Percentiles rank a stretch among this genome's conserved stretches.
Evolutionary conservation across 2,113 vertebrate species (phyloP).

Genomic region (Chloebia gouldiae): DNA sequence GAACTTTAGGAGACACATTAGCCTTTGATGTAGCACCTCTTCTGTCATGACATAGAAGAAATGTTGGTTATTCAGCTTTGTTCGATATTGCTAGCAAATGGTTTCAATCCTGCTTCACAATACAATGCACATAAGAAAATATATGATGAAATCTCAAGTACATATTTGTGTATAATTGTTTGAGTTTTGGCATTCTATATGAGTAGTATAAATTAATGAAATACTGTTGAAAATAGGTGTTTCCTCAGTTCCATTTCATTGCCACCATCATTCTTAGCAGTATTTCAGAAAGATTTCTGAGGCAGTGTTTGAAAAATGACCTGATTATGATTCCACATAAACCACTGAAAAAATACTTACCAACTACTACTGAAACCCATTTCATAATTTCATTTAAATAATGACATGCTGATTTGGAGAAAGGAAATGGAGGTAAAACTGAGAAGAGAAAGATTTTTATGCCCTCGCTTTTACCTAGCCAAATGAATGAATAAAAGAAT

Average conservation of each 20-base stretch:
- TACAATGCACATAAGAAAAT: not conserved
- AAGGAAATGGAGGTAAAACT: not conserved
- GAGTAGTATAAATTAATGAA: not conserved
- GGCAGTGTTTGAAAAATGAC: conserved; percentile 15
- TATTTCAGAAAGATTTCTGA: conserved; percentile 15
- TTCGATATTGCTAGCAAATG: not conserved
- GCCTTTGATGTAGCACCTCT: not conserved
- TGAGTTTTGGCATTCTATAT: not conserved
- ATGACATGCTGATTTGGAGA: not conserved
- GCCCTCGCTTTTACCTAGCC: not conserved
- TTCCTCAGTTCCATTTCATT: not conserved
- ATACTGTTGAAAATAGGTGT: not conserved
- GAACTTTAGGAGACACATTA: not conserved
- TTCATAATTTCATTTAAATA: conserved; percentile 43
- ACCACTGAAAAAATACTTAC: conserved; percentile 4
- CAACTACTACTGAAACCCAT: not conserved
- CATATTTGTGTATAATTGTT: not conserved
- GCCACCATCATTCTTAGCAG: not conserved
- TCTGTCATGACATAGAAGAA: not conserved
- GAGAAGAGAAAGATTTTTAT: not conserved
- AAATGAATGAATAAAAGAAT: not conserved
- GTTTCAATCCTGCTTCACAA: not conserved
- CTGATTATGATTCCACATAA: conserved; percentile 11
- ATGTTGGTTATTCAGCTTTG: not conserved
- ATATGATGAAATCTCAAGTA: not conserved